These are phyloP conservation scores for Amphimedon queenslandica DNA, from an alignment of 37 sponge, comb jelly and placozoan species.

Conservation along the genomic window DNA sequence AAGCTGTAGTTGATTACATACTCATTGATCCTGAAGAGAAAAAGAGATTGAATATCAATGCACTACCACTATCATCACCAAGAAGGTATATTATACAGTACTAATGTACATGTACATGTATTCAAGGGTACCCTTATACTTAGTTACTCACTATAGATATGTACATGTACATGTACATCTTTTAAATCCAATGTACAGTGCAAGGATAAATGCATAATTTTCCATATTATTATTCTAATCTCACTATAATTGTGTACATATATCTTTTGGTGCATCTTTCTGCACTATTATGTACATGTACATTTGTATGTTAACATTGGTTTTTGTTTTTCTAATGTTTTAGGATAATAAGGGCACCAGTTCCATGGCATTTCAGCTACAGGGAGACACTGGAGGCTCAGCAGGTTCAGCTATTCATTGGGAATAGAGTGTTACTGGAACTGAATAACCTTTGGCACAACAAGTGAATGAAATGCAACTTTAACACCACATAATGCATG, in stretches of 20 bases:
- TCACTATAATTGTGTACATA: not conserved
- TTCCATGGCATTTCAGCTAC: constrained; percentile 75
- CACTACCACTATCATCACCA: constrained; percentile 43
- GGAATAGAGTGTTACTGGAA: constrained; percentile 57
- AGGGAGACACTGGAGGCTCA: constrained; percentile 27
- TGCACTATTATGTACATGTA: not conserved
- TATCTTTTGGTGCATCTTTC: not conserved
- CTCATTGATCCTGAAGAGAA: constrained; percentile 75
- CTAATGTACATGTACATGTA: not conserved
- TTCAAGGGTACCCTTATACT: not conserved
- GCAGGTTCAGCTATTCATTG: constrained; percentile 63
- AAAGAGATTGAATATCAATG: constrained; percentile 65
- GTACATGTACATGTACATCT: constrained; percentile 3
- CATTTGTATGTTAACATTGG: not conserved
- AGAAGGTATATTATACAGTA: constrained; percentile 6
- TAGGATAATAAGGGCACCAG: constrained; percentile 74
- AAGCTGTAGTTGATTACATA: constrained; percentile 82
- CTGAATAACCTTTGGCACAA: constrained; percentile 77
- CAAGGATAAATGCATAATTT: not conserved
- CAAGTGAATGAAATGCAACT: constrained; percentile 47
- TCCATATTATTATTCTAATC: not conserved
- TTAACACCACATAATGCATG: not conserved
- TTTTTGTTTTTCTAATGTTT: not conserved
- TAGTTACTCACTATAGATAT: not conserved
- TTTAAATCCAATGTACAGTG: not conserved